These are phyloP conservation scores for Alethe castanea DNA, from an alignment of 2,113 vertebrate genomes.

Conservation along the genomic window DNA sequence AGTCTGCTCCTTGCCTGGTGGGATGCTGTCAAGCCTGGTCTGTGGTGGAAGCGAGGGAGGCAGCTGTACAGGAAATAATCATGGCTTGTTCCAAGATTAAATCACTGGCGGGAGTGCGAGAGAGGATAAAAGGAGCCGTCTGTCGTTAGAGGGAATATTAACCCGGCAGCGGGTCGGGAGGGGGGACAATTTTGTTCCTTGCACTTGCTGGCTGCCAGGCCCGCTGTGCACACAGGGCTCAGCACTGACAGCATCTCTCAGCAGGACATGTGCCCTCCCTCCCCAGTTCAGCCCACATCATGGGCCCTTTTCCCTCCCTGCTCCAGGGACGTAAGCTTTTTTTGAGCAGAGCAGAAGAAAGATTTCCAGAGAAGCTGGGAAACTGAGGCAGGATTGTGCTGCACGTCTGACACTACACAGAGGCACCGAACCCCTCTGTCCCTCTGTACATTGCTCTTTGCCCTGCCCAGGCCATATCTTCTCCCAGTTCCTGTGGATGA, in stretches of 20 bases:
- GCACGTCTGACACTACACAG: rapidly evolving
- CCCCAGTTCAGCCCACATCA: background rate
- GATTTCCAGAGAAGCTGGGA: background rate
- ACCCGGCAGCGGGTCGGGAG: background rate
- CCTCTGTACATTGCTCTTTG: background rate
- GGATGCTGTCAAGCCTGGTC: background rate
- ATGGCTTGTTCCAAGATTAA: constrained; percentile 64
- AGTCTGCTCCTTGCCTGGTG: background rate
- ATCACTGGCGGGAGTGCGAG: constrained; percentile 37
- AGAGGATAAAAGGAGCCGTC: constrained; percentile 67
- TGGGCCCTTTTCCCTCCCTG: background rate
- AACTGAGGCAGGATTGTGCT: background rate
- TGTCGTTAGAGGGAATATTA: constrained; percentile 70
- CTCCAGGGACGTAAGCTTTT: background rate
- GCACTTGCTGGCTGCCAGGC: constrained; percentile 19
- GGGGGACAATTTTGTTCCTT: constrained; percentile 16
- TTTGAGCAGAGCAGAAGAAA: background rate
- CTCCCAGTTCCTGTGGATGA: background rate
- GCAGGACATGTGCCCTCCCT: background rate
- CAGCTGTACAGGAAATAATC: constrained; percentile 71
- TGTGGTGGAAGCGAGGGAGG: background rate
- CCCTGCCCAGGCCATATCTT: background rate
- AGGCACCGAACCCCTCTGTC: background rate
- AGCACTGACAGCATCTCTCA: constrained; percentile 47
- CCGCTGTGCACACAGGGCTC: background rate